Conservation (phyloP, 2,797 vertebrate species). For the Tangara arthus region DNA sequence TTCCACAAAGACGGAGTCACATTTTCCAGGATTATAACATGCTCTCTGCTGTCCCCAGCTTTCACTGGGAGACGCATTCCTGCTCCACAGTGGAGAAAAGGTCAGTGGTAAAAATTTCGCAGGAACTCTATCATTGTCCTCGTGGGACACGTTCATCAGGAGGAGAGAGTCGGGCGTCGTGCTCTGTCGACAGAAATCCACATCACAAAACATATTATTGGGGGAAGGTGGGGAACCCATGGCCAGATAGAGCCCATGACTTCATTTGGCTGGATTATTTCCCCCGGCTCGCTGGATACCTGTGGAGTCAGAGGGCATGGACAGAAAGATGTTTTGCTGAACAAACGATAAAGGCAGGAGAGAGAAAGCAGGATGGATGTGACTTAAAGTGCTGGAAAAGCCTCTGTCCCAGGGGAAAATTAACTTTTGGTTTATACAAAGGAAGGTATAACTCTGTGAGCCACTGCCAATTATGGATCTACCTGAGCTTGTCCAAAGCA, state of each 20-base stretch:
- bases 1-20: slow-evolving; percentile 26
- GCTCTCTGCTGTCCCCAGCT: slow-evolving; percentile 14
- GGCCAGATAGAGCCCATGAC: neutral
- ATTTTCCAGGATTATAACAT: slow-evolving; percentile 25
- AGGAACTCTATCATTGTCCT: slow-evolving; percentile 47
- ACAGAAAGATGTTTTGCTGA: neutral
- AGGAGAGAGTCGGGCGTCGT: neutral
- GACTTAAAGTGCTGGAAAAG: neutral
- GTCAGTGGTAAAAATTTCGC: slow-evolving; percentile 9
- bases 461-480: neutral
- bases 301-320: fast-evolving
- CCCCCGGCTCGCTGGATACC: neutral
- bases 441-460: neutral
- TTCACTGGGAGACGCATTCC: neutral
- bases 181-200: slow-evolving; percentile 32
- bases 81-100: neutral
- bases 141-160: slow-evolving; percentile 9
- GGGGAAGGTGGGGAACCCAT: neutral
- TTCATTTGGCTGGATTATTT: neutral
- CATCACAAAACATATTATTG: neutral
- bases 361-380: neutral
- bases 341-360: neutral
- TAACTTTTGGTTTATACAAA: neutral
- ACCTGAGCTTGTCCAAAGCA: neutral
- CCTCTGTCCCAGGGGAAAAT: neutral